phyloP scores from a whole-genome alignment of 2,797 vertebrate species.

The Phrynocephalus guinanensis region DNA sequence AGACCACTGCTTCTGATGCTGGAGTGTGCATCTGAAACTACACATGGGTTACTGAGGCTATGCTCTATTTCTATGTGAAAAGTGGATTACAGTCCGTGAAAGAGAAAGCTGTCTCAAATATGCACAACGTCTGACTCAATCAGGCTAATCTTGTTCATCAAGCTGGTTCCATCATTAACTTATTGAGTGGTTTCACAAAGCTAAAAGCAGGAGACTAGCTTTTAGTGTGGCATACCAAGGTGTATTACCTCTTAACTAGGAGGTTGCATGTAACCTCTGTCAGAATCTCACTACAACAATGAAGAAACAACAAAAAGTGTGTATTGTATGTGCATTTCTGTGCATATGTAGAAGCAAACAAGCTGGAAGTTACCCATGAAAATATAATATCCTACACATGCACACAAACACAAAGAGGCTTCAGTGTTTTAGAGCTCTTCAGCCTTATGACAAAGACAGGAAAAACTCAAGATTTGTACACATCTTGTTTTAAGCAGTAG shows the following conservation, averaged over 20 bases:
- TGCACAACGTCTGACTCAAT: neutral
- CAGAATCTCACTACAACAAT: neutral
- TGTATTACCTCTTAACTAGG: neutral
- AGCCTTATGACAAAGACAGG: neutral
- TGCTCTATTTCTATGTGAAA: no score
- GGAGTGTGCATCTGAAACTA: no score
- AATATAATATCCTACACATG: neutral
- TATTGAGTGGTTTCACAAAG: neutral
- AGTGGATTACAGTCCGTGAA: no score
- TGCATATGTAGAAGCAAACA: neutral
- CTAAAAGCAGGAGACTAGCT: neutral
- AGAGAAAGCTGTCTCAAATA: no score
- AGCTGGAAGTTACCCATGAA: no score
- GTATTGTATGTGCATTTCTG: neutral
- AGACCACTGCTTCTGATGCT: no score
- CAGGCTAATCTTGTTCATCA: neutral
- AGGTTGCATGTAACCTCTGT: neutral
- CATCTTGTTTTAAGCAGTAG: conserved; percentile 1
- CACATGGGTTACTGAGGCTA: no score
- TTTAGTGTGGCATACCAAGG: neutral
- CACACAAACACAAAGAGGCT: neutral
- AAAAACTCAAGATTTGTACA: neutral
- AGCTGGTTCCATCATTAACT: neutral
- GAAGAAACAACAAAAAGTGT: neutral
- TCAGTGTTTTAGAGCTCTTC: neutral